A percentile compares a stretch with the other conserved stretches of the same genome.
Evolutionary conservation across 2,113 vertebrate species (phyloP).

Genomic region (Pedionomus torquatus): DNA sequence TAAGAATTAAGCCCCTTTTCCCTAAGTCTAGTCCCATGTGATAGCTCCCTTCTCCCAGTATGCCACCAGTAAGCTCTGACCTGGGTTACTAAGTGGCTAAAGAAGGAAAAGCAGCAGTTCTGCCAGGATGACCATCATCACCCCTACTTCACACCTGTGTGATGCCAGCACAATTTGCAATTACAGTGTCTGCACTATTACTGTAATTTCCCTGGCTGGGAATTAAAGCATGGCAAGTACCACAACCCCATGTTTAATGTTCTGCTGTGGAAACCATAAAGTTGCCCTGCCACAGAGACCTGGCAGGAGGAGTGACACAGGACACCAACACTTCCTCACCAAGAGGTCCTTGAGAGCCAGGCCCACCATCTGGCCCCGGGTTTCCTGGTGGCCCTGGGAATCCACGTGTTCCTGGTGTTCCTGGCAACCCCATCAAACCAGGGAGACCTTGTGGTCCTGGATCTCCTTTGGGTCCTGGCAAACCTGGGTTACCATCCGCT

Average conservation of each 20-base stretch:
- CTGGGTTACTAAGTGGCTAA: not conserved
- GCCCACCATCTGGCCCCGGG: conserved; percentile 64
- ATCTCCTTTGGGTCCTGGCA: conserved; percentile 84
- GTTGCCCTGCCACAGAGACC: not conserved
- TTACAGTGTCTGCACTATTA: not conserved
- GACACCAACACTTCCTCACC: conserved; percentile 52
- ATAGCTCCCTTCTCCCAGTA: not conserved
- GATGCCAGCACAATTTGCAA: not conserved
- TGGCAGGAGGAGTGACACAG: not conserved
- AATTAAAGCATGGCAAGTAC: not conserved
- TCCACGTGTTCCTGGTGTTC: conserved; percentile 77
- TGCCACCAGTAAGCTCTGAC: not conserved
- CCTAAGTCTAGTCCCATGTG: not conserved
- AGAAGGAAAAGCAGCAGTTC: not conserved
- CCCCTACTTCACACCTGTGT: not conserved
- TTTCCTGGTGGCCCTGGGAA: conserved; percentile 81
- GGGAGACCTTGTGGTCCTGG: conserved; percentile 77
- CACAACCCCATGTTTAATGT: not conserved
- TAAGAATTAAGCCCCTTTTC: not conserved
- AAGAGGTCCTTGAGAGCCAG: conserved; percentile 61
- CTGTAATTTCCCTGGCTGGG: not conserved
- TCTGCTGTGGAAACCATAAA: not conserved
- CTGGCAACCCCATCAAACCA: conserved; percentile 70
- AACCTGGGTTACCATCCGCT: conserved; percentile 84
- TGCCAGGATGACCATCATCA: not conserved